Evolutionary conservation across 2,888 invertebrate species (phyloP), one percentile per base, ranked within the genome.

Genomic region (Heliconius sara): DNA sequence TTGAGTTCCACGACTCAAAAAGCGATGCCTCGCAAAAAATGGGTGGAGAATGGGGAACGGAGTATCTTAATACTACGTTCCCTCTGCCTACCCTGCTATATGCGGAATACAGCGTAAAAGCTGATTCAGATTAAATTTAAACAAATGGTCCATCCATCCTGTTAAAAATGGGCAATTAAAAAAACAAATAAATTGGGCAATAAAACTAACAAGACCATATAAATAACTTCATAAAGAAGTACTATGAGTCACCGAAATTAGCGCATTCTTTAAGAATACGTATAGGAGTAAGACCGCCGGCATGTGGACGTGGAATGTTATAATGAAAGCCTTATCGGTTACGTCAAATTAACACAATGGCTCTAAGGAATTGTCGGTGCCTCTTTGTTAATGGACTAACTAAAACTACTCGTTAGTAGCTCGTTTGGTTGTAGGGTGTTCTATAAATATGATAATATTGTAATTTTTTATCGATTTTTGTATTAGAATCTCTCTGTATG

Each of bases 321-420:
- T 82, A 82, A 80, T 82, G 80, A 80, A 80, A 79, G 75, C 80
- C 82, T 52, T 76, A 66, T 79, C 75, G 73, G 67, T 71, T 76
- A 77, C 43, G 76, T 72, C 65, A 65, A 80, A 80, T 80, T 80
- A 80, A 68, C 74, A 60, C 67, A 67, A 78, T 73, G 66, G 30
- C 10, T 22, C 22, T 39, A 10, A 34, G n/a, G 52, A 52, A 66
- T 47, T 76, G 30, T 57, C 4, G 25, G 12, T 5, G 4, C 9
- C 7, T 25, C 43, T 47, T 43, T 16, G 70, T 70, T 7, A 70
- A 43, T 70, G 70, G 16, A 25, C 16, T 43, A 25, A 16, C 16
- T 70, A 22, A 25, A 68, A 47, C 3, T 25, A 60, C 25, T 39
- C 39, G 16, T 60, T 30, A 57, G 2, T 52, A 30, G 71, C 12